Evolutionary conservation across 2,113 vertebrate genomes (phyloP).

Genomic region (Struthidea cinerea): DNA sequence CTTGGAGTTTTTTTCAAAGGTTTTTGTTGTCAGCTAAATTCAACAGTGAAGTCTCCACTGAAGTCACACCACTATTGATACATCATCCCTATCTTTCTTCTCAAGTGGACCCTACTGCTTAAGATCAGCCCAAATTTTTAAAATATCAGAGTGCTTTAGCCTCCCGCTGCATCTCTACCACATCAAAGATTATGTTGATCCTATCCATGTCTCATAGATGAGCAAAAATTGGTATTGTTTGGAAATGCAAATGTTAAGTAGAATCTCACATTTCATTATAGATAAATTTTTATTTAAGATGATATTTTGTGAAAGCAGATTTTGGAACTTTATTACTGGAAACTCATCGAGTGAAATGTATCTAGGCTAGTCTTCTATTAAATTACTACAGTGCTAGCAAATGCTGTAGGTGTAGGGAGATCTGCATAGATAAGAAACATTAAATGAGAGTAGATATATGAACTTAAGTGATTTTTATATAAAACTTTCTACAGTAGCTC

Average conservation of each 20-base stretch:
- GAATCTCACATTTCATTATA: background rate
- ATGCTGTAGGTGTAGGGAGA: background rate
- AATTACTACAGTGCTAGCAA: background rate
- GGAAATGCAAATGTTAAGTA: background rate
- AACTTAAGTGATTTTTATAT: background rate
- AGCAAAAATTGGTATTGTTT: background rate
- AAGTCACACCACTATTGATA: background rate
- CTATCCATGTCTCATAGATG: background rate
- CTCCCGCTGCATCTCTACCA: background rate
- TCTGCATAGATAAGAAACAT: background rate
- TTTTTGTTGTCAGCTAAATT: background rate
- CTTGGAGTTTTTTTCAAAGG: background rate
- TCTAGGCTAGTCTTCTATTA: background rate
- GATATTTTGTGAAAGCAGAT: background rate
- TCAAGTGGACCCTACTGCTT: background rate
- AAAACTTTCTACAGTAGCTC: background rate
- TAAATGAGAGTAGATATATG: background rate
- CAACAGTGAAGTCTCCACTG: background rate
- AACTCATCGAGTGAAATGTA: background rate
- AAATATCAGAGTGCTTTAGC: background rate
- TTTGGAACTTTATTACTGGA: background rate
- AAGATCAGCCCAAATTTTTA: background rate
- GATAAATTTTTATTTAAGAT: background rate
- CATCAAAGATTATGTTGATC: background rate
- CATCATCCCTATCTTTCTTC: background rate